Evolutionary conservation across 2,888 invertebrate genomes (phyloP), one percentile per base, ranked within the genome.

Genomic region (Drosophila kanekoi): DNA sequence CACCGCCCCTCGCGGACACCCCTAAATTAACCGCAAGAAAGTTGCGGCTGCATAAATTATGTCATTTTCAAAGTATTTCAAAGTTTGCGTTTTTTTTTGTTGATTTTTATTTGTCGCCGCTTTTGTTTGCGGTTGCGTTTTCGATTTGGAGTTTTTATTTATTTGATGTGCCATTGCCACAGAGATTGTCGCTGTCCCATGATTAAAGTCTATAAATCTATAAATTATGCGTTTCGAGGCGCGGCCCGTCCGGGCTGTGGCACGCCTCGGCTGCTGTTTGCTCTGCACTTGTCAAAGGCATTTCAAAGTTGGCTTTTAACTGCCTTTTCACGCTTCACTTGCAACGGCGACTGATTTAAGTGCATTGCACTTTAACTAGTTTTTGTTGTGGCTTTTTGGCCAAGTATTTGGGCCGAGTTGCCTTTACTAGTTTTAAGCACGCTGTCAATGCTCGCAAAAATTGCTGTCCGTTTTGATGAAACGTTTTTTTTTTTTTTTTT

Each of bases 341-440:
- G 74, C 73, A 48, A 61, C 52, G n/a, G 53, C 41, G 11, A 4
- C n/a, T 32, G 13, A 18, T 37, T 51, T 9, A 44, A 72, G 74
- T 75, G 76, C 75, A 54, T 52, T 79, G 79, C 79, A 75, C 76
- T 75, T 79, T 41, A 74, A 74, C 75, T 57, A 74, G 75, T 65
- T 68, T 68, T 56, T 37, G 54, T 18, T 37, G 8, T 16, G 32
- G 23, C 28, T n/a, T n/a, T 51, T 23, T 14, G 52, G 8, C 41
- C 41, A 20, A 38, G 10, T 37, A 14, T 52, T 52, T 47, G 11
- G 52, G 51, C 44, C 20, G 20, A 11, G 16, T 45, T 33, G 32
- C 23, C 18, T 57, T 41, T 44, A 52, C 52, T 43, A 18, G 70
- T 70, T 53, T 59, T 23, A 11, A 3, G 1, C 45, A 20, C 37